Percentiles rank a stretch among this genome's conserved stretches.
These are phyloP conservation scores for Drosophila yakuba DNA, from an alignment of 1,140 invertebrate genomes.

Conservation along the genomic window DNA sequence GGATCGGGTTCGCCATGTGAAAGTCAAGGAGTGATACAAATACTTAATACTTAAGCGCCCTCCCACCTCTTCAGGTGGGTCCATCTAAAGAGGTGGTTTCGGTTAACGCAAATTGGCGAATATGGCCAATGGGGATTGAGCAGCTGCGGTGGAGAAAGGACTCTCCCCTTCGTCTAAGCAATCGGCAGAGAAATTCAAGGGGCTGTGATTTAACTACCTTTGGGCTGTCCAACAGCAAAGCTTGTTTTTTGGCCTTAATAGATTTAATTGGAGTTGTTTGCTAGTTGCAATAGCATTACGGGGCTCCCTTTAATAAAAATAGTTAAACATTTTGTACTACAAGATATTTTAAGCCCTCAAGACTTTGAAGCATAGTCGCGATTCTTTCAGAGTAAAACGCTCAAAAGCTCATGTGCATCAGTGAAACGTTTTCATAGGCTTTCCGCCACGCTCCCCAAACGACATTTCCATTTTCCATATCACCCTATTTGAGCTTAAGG, in stretches of 20 bases:
- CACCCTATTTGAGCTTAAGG: not conserved
- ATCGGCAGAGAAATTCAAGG: constrained; percentile 2
- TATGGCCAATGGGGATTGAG: constrained; percentile 7
- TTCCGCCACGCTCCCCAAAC: too few relatives aligned
- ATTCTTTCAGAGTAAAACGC: not conserved
- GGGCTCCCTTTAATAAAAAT: too few relatives aligned
- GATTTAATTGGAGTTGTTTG: not conserved
- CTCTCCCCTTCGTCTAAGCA: not conserved
- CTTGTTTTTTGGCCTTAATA: not conserved
- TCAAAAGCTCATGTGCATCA: too few relatives aligned
- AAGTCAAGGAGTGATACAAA: constrained; percentile 53
- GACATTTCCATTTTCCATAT: not conserved
- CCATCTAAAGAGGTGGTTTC: constrained; percentile 4
- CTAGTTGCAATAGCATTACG: too few relatives aligned
- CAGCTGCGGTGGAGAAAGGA: constrained; percentile 20
- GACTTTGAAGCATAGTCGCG: too few relatives aligned
- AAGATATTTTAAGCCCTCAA: too few relatives aligned
- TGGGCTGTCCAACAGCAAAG: not conserved
- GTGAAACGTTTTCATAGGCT: not conserved
- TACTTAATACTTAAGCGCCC: constrained; percentile 33
- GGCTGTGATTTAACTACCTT: not conserved
- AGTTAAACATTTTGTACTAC: too few relatives aligned
- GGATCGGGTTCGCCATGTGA: constrained; percentile 55
- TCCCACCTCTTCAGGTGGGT: constrained; percentile 14
- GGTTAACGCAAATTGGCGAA: constrained; percentile 33